Base-by-base conservation (phyloP, 2,888 invertebrate species). In the Nomada lathburiana region DNA sequence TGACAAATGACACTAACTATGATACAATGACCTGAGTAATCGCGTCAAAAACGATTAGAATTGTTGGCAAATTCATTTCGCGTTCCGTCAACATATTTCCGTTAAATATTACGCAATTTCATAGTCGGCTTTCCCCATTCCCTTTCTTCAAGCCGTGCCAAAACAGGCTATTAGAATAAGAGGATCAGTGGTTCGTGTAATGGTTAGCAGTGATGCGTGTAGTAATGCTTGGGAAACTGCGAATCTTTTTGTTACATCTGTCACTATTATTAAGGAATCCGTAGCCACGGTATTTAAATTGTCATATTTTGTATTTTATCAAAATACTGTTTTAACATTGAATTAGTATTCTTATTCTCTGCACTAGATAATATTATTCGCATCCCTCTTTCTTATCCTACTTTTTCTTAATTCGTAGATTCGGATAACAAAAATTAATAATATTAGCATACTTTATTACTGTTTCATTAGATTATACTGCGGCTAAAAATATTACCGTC, bases 111-210 rank as follows among this genome's bases (percentile, higher is more conserved):
- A 5, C 7, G 36, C 36, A 36, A 29, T 42, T 63, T 44, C n/a
- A 20, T 16, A 1, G 44, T 13, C 13, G 9, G 3, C 7, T 44
- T 63, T 63, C 26, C 16, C 20, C 20, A 7, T 42, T 20, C 20
- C 63, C 63, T 63, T 44, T 29, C 23, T 20, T 20, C 44, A 1
- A 63, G 5, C n/a, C 11, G 23, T 18, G 23, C 16, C 10, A 64
- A 64, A 47, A 64, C 44, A 23, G 47, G 47, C 44, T 26, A 47
- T 47, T 26, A 64, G 47, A 23, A 20, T 18, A 64, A 64, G 23
- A 11, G 26, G 23, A 47, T 47, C 26, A 44, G 4, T 16, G 63
- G 44, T 10, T 47, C 10, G 63, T 16, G 9, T 63, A 63, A 63
- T 63, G 63, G 23, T 23, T 53, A 4, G 10, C 13, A 47, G 44